Percentiles rank a stretch among this genome's conserved stretches.
These are phyloP conservation scores for Brachyptera risi DNA, from an alignment of 2,888 invertebrate genomes.

Conservation along the genomic window DNA sequence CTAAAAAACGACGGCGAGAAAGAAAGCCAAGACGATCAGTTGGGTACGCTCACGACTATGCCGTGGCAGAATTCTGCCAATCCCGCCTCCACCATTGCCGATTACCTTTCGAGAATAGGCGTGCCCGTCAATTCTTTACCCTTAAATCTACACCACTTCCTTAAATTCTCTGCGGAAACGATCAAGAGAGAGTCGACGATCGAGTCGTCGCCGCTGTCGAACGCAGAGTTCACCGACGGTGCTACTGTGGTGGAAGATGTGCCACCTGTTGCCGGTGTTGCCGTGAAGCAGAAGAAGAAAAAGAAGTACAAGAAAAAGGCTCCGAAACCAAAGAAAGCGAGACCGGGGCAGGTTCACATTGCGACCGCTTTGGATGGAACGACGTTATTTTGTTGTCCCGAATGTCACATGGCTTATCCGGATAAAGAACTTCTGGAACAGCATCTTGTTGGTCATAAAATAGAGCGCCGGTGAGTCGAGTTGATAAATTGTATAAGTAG, in stretches of 20 bases:
- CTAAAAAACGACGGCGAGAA: constrained; percentile 36
- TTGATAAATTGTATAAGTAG: too few species aligned
- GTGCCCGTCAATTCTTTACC: constrained; percentile 52
- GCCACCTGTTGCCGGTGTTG: constrained; percentile 26
- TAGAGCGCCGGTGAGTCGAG: constrained; percentile 71
- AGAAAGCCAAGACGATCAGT: constrained; percentile 36
- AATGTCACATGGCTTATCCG: constrained; percentile 77
- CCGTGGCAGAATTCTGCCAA: constrained; percentile 52
- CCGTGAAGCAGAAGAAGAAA: constrained; percentile 56
- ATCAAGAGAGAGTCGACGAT: constrained; percentile 50
- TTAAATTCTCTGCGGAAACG: constrained; percentile 58
- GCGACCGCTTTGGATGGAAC: constrained; percentile 71
- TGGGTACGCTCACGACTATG: constrained; percentile 46
- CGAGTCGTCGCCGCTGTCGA: constrained; percentile 46
- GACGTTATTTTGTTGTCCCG: constrained; percentile 72
- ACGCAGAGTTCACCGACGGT: constrained; percentile 43
- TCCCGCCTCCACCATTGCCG: constrained; percentile 48
- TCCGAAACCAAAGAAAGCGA: constrained; percentile 71
- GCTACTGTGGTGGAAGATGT: constrained; percentile 15
- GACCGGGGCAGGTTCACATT: constrained; percentile 73
- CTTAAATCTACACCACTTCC: constrained; percentile 57
- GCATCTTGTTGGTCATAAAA: constrained; percentile 67
- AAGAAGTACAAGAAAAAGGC: constrained; percentile 79
- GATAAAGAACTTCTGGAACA: constrained; percentile 75
- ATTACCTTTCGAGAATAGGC: constrained; percentile 51